Evolutionary conservation across 35 echinoderm and acorn worm species (phyloP).

Genomic region (Holothuria glaberrima): DNA sequence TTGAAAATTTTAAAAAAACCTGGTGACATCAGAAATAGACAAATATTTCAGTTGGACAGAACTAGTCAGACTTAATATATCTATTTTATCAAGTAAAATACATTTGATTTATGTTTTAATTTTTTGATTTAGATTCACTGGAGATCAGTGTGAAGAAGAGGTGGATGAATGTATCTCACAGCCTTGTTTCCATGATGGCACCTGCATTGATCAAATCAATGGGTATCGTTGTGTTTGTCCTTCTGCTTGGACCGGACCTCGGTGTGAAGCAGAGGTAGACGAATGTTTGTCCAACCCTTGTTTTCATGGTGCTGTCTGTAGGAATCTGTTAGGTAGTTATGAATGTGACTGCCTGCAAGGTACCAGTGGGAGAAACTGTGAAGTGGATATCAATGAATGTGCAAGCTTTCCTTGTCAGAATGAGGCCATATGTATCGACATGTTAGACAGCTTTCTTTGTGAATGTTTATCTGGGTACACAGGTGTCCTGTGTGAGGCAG

Average conservation of each 20-base stretch:
- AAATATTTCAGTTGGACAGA: no score
- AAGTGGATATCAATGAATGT: slow-evolving; percentile 86
- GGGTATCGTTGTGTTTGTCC: slow-evolving; percentile 77
- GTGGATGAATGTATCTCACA: slow-evolving; percentile 81
- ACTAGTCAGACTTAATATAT: neutral
- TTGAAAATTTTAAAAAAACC: no score
- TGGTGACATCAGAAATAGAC: no score
- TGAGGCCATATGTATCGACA: slow-evolving; percentile 77
- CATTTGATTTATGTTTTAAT: neutral
- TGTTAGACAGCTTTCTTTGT: slow-evolving; percentile 74
- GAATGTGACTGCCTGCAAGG: slow-evolving; percentile 73
- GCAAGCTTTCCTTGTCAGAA: slow-evolving; percentile 80
- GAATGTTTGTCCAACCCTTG: slow-evolving; percentile 89
- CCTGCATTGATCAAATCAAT: slow-evolving; percentile 83
- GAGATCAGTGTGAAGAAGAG: slow-evolving; percentile 55
- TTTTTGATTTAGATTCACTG: slow-evolving; percentile 30
- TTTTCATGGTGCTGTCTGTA: slow-evolving; percentile 67
- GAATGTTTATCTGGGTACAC: slow-evolving; percentile 65
- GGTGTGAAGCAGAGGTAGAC: slow-evolving; percentile 71
- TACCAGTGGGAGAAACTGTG: slow-evolving; percentile 75
- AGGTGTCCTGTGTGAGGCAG: slow-evolving; percentile 65
- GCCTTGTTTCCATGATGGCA: slow-evolving; percentile 70
- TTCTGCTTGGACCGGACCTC: slow-evolving; percentile 76
- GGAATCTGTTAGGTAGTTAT: slow-evolving; percentile 75
- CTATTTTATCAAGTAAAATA: neutral